These are phyloP conservation scores for Holacanthus passer DNA, from an alignment of 2,113 vertebrate species.

Conservation along the genomic window DNA sequence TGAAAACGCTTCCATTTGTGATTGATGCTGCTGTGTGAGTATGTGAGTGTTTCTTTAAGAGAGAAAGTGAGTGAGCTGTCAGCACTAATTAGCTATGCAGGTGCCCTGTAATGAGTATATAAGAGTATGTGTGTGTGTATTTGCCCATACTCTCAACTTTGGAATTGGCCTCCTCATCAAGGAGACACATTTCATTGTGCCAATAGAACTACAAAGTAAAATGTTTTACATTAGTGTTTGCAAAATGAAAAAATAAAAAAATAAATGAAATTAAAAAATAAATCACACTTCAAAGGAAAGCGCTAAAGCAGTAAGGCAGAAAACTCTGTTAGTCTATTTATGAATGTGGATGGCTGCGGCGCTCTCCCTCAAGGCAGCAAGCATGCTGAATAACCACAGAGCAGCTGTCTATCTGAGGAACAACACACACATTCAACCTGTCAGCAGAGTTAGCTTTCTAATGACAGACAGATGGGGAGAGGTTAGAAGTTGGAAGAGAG, in stretches of 20 bases:
- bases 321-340: conserved; percentile 40
- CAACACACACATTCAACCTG: conserved; percentile 10
- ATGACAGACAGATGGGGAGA: background rate
- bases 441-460: conserved; percentile 24
- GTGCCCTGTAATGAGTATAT: conserved; percentile 60
- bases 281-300: conserved; percentile 55
- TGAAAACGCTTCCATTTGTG: conserved; percentile 80
- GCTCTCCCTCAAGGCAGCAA: conserved; percentile 13
- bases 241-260: conserved; percentile 36
- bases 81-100: conserved; percentile 74
- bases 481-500: background rate
- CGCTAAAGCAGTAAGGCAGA: background rate
- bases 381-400: conserved; percentile 34
- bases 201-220: conserved; percentile 61
- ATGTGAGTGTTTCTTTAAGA: conserved; percentile 45
- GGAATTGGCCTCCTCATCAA: conserved; percentile 48
- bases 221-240: conserved; percentile 49
- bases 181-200: conserved; percentile 45
- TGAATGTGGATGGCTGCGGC: conserved; percentile 28
- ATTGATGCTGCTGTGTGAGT: conserved; percentile 67
- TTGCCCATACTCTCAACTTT: conserved; percentile 26
- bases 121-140: background rate
- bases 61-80: conserved; percentile 57
- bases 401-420: conserved; percentile 31
- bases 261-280: background rate